Conservation (phyloP, 1,140 invertebrate species). For the Danaus plexippus region DNA sequence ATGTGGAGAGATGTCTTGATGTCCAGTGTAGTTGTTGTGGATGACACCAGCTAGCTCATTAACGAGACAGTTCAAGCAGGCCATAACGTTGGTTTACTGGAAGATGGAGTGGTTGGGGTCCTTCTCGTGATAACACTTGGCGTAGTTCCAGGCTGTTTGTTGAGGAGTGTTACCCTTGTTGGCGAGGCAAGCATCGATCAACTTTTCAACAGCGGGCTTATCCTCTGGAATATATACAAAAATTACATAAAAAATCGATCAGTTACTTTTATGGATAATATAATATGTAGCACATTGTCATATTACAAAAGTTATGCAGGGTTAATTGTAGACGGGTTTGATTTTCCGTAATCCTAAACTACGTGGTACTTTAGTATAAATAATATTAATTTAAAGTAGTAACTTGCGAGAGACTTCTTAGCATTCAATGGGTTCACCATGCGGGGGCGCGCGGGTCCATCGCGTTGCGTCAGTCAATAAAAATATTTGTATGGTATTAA, state of each 20-base stretch:
- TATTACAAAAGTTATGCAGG: no score
- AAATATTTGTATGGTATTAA: no score
- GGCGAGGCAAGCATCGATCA: constrained; percentile 61
- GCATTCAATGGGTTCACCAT: no score
- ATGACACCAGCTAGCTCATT: not conserved
- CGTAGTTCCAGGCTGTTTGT: constrained; percentile 70
- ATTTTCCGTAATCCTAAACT: no score
- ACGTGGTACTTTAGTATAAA: no score
- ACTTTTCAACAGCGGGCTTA: constrained; percentile 56
- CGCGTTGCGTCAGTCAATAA: no score
- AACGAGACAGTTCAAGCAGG: not conserved
- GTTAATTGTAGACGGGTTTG: no score
- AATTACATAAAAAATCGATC: not conserved
- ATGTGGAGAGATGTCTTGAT: constrained; percentile 7
- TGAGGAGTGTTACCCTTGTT: constrained; percentile 67
- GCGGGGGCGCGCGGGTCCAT: no score
- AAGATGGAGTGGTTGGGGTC: constrained; percentile 67
- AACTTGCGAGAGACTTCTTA: no score
- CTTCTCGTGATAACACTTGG: constrained; percentile 72
- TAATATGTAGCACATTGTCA: no score
- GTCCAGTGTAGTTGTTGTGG: not conserved
- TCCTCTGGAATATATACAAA: constrained; percentile 42
- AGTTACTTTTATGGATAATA: no score
- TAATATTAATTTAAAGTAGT: no score
- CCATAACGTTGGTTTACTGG: constrained; percentile 34